Evolutionary conservation across 2,113 vertebrate species (phyloP), one percentile per base, ranked within the genome.

Genomic region (Cavia porcellus): DNA sequence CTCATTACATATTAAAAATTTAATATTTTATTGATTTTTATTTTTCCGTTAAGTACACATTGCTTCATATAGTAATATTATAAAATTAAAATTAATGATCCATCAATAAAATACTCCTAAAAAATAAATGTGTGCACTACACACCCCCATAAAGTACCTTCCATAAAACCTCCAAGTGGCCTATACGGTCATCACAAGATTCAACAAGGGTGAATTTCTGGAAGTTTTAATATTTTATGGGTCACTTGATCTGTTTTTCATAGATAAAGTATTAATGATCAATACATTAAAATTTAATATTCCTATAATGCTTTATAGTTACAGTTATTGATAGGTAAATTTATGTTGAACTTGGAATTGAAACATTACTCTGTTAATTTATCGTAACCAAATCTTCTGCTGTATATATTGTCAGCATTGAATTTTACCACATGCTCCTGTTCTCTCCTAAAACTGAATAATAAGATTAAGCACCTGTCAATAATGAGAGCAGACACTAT

Each of bases 401-500:
- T 92, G 24, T 96, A 32, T 90, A 59, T 93, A 82, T 62, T 85
- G 50, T 92, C 68, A 85, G 20, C 82, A 92, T 94, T 97, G 96
- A 95, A 90, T 98, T 97, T 97, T 32, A 82, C 72, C 75, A 47
- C 38, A 59, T 68, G 84, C 5, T 96, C 79, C 77, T 90, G 70
- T 88, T 93, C 52, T 90, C 38, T 95, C 80, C 77, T 14, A 42
- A 95, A 96, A 93, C 77, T 95, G 81, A 97, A 92, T 96, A 97
- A 97, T 90, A 89, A 96, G 85, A 92, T 97, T 96, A 96, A 96
- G 47, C 72, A 80, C 84, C 79, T 94, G 87, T 95, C 50, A 90
- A 45, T 96, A 96, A 97, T 90, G 88, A 97, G 96, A 96, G 64
- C 82, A 95, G 93, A 92, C 52, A 55, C 70, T 52, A 3, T 96